Conservation (phyloP, 2,797 vertebrate genomes). For the Chrosomus eos region DNA sequence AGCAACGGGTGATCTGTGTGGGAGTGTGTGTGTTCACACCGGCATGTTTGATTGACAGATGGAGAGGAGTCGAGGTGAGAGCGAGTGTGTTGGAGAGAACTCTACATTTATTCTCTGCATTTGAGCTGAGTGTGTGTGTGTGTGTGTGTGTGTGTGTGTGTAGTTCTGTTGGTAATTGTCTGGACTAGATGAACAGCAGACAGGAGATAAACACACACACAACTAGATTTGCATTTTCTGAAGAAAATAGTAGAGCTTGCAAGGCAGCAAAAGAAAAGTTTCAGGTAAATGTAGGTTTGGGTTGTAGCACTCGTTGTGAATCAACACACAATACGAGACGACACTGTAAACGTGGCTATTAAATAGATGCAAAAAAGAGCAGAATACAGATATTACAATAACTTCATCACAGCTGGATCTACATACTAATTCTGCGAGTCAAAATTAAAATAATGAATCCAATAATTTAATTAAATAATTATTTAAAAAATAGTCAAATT, state of each 20-base stretch:
- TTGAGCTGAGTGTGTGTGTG: not conserved
- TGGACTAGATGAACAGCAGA: not conserved
- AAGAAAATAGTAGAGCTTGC: not conserved
- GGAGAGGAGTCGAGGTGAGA: conserved; percentile 2
- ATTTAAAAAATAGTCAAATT: not conserved
- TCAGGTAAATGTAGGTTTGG: not conserved
- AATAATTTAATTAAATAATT: not conserved
- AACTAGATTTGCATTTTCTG: not conserved
- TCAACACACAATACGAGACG: not conserved
- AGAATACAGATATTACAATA: not conserved
- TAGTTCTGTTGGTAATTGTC: not conserved
- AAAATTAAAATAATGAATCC: not conserved
- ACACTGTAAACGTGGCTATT: not conserved
- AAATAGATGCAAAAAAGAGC: not conserved
- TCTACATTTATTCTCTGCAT: not conserved
- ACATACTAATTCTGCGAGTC: not conserved
- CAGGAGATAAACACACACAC: not conserved
- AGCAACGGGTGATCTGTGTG: conserved; percentile 53
- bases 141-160: not conserved
- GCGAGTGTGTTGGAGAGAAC: conserved; percentile 2
- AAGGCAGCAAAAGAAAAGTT: not conserved
- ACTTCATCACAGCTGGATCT: not conserved
- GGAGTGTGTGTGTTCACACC: conserved; percentile 40
- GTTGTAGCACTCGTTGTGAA: not conserved
- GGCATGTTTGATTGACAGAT: conserved; percentile 52